These are phyloP conservation scores for Nymphalis io DNA, from an alignment of 1,140 invertebrate species.

Conservation along the genomic window DNA sequence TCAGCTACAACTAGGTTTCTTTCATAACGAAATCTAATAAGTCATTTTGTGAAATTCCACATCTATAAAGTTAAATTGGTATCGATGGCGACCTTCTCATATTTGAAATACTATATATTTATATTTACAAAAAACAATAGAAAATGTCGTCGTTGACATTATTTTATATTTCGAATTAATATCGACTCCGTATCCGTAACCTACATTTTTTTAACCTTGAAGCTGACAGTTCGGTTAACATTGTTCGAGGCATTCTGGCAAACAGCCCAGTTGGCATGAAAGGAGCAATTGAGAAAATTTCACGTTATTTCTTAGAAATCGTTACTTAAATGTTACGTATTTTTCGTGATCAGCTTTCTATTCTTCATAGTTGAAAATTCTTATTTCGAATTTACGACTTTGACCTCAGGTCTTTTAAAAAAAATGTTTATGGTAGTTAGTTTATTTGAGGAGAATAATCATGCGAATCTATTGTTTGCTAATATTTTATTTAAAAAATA, in stretches of 20 bases:
- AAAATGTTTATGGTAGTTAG: not conserved
- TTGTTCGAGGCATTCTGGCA: conserved; percentile 11
- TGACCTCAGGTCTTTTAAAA: not conserved
- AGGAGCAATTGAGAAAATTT: not conserved
- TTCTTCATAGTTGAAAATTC: no score
- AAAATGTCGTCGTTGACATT: not conserved
- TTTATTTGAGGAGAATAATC: no score
- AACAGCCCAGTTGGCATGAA: conserved; percentile 5
- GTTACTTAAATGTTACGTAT: not conserved
- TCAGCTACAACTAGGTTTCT: no score
- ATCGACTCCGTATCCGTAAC: conserved; percentile 2
- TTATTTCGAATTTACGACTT: not conserved
- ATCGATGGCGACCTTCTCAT: not conserved
- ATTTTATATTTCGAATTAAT: not conserved
- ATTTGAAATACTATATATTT: not conserved
- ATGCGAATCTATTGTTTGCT: no score
- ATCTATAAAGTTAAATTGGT: no score
- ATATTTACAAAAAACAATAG: not conserved
- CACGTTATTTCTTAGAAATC: not conserved
- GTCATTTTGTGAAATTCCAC: no score
- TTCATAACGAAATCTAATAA: no score
- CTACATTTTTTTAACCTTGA: conserved; percentile 20
- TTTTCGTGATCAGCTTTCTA: conserved; percentile 1
- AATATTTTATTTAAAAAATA: no score
- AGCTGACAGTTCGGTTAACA: not conserved